phyloP scores from a whole-genome alignment of 2,888 invertebrate genomes.

The Caenorhabditis zanzibari region DNA sequence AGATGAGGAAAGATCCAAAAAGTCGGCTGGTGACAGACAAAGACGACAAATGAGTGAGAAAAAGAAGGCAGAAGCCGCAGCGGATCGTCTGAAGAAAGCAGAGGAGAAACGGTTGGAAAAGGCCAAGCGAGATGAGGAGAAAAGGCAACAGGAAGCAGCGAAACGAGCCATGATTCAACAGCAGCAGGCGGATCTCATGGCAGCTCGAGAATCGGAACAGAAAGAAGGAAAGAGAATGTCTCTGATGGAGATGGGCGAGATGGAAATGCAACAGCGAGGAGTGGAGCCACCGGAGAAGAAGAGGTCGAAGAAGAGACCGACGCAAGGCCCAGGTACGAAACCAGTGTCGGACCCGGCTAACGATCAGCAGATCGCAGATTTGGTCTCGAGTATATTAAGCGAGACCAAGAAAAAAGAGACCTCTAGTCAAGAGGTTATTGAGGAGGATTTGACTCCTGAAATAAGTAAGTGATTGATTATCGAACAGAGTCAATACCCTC shows the following conservation, averaged over 20 bases:
- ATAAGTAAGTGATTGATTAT: conserved; percentile 3
- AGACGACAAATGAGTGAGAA: background rate
- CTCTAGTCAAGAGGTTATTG: conserved; percentile 40
- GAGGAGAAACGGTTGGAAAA: conserved; percentile 27
- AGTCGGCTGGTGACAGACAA: conserved; percentile 8
- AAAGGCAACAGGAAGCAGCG: background rate
- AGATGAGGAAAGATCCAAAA: conserved; percentile 16
- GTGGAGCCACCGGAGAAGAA: background rate
- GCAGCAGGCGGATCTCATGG: background rate
- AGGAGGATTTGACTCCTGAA: conserved; percentile 18
- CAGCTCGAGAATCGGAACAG: background rate
- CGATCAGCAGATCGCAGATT: conserved; percentile 16
- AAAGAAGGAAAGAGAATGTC: conserved; percentile 12
- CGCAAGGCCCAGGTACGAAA: conserved; percentile 4
- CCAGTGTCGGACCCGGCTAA: background rate
- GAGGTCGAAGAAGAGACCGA: conserved; percentile 19
- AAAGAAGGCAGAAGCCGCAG: background rate
- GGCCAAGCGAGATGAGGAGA: conserved; percentile 5
- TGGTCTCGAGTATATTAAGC: conserved; percentile 26
- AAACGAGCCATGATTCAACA: background rate
- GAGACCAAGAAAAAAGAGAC: conserved; percentile 54
- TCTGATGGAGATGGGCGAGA: background rate
- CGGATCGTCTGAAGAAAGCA: conserved; percentile 8
- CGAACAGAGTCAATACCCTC: background rate
- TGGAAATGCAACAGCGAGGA: background rate